A percentile compares a stretch with the other conserved stretches of the same genome.
Evolutionary conservation across 1,140 invertebrate species (phyloP).

Genomic region (Drosophila ambigua): DNA sequence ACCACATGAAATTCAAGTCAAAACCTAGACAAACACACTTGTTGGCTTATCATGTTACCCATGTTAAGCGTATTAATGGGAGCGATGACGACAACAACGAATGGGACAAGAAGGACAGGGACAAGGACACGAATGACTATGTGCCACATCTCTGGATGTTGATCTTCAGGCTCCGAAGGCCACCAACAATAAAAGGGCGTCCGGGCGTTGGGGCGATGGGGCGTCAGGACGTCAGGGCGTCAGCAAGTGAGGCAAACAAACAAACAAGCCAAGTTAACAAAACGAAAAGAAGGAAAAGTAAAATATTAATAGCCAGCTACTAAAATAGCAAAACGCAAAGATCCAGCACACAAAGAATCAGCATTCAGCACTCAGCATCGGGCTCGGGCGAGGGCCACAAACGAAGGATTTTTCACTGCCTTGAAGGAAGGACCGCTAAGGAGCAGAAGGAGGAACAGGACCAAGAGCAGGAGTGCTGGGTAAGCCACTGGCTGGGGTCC

Average conservation of each 20-base stretch:
- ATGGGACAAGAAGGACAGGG: slow-evolving; percentile 9
- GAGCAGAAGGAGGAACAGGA: not conserved
- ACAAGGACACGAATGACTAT: slow-evolving; percentile 29
- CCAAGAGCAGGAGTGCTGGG: not conserved
- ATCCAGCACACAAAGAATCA: slow-evolving; percentile 50
- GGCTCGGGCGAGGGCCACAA: not conserved
- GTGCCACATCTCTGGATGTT: slow-evolving; percentile 23
- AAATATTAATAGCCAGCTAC: slow-evolving; percentile 80
- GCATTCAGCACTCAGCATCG: not conserved
- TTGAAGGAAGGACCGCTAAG: not conserved
- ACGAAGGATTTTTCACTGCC: slow-evolving; percentile 40
- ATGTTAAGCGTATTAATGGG: slow-evolving; percentile 78
- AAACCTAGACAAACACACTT: slow-evolving; percentile 78
- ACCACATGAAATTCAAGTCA: slow-evolving; percentile 73
- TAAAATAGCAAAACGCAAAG: slow-evolving; percentile 64
- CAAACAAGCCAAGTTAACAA: slow-evolving; percentile 42
- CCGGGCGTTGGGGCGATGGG: not conserved
- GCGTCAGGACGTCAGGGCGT: not conserved
- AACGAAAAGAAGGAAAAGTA: slow-evolving; percentile 53
- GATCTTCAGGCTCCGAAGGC: not conserved
- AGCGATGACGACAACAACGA: slow-evolving; percentile 31
- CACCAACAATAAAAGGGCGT: slow-evolving; percentile 50
- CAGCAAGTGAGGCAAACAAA: slow-evolving; percentile 37
- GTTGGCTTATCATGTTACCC: slow-evolving; percentile 81
- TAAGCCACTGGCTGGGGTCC: slow-evolving; percentile 40